These are phyloP conservation scores for Notiomystis cincta DNA, from an alignment of 2,113 vertebrate genomes.

Conservation along the genomic window DNA sequence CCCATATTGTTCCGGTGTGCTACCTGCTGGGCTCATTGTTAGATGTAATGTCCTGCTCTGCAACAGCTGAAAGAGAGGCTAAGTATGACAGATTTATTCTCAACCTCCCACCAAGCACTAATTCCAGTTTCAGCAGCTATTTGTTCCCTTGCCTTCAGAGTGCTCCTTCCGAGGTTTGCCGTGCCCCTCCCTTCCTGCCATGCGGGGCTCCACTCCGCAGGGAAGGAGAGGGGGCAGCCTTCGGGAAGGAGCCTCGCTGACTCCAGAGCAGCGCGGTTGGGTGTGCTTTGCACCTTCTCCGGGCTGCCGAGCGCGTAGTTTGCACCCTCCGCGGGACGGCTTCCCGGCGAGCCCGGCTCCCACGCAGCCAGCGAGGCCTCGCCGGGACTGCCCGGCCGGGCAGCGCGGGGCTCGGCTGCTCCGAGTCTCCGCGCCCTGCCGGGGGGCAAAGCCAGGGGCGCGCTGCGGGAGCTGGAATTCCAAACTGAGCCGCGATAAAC, in stretches of 20 bases:
- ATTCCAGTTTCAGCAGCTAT: constrained; percentile 1
- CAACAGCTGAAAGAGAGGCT: neutral
- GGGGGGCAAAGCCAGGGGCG: neutral
- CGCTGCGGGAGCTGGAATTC: neutral
- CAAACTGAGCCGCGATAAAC: accelerated
- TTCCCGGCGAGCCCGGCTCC: neutral
- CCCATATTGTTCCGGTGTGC: neutral
- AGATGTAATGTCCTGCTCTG: neutral
- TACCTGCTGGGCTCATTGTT: neutral
- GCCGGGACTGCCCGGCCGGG: neutral
- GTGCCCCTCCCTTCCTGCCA: accelerated
- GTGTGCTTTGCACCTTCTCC: neutral
- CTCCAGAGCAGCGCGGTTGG: neutral
- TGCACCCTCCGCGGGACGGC: neutral
- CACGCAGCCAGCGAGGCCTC: accelerated
- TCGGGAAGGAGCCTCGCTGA: neutral
- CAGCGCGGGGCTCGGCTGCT: neutral
- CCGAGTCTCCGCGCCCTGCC: neutral
- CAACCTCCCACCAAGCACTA: neutral
- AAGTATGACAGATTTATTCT: neutral
- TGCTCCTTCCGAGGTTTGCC: neutral
- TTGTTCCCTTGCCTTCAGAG: neutral
- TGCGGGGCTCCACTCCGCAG: accelerated
- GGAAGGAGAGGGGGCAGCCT: neutral
- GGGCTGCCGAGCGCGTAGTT: neutral